Base-by-base conservation (phyloP, 2,113 vertebrate species). In the Electrona antarctica region DNA sequence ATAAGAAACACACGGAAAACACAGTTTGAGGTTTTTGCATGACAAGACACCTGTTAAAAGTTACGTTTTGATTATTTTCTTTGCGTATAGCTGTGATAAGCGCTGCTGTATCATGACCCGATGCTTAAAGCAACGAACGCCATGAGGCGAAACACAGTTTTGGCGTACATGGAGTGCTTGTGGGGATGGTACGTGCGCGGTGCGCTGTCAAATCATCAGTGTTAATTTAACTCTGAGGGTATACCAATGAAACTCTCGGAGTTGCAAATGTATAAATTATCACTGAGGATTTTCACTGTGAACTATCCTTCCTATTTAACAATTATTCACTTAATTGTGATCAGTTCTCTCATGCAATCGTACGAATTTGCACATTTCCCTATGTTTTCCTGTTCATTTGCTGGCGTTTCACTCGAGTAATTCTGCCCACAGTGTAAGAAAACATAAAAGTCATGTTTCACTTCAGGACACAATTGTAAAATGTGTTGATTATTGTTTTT, bases 1-100 rank as follows among this genome's bases (percentile, higher is more conserved):
- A 66, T 82, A 73, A 33, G 64, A 57, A 66, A 73, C 62, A 85
- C 80, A 91, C 79, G 79, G 64, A 82, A 68, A 70, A 87, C 85
- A 84, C 82, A 64, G 21, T 69, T 74, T 62, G 77, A 85, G 72
- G 76, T 77, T 85, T 41, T 84, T 72, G 79, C 85, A n/a, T 79
- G 77, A 79, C 79, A 41, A 48, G 29, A 62, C 69, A 76, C 67
- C 72, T 45, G 63, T 72, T 73, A 71, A 76, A 62, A 62, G 68
- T 13, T 52, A 41, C 3, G 33, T 47, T 56, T 64, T 52, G 71
- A 65, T 56, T 60, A 60, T 77, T 68, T 46, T 67, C 68, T 55
- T 70, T 71, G 64, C 13, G 49, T 75, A 21, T 21, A 48, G 45
- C 51, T 45, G 63, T 77, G 59, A 41, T 67, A 50, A 73, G 63